These are phyloP conservation scores for Oegoconia quadripuncta DNA, from an alignment of 2,888 invertebrate genomes.

Conservation along the genomic window DNA sequence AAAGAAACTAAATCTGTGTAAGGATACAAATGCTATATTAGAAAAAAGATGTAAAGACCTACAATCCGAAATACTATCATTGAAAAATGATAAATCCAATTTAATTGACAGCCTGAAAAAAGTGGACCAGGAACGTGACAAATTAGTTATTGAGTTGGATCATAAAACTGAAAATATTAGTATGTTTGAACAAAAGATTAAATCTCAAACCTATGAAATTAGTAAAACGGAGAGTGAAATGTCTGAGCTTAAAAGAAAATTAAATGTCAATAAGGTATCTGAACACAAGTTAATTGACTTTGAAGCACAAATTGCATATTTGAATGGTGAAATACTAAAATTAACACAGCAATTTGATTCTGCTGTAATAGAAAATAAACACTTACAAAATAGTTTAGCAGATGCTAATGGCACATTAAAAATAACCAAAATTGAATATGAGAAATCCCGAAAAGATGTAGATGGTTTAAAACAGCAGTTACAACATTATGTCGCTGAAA, in stretches of 20 bases:
- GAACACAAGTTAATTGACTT: conserved; percentile 71
- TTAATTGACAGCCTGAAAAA: conserved; percentile 81
- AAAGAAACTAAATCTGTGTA: conserved; percentile 80
- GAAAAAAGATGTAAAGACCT: conserved; percentile 80
- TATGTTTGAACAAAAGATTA: conserved; percentile 82
- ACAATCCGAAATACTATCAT: conserved; percentile 78
- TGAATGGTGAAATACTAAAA: conserved; percentile 80
- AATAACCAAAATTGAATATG: conserved; percentile 82
- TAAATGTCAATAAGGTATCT: conserved; percentile 57
- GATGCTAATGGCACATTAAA: conserved; percentile 81
- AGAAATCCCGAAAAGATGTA: conserved; percentile 84
- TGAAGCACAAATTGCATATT: conserved; percentile 74
- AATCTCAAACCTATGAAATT: conserved; percentile 77
- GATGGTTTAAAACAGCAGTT: conserved; percentile 86
- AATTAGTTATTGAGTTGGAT: conserved; percentile 82
- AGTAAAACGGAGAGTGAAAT: conserved; percentile 75
- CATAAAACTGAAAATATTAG: conserved; percentile 85
- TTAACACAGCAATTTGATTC: conserved; percentile 78
- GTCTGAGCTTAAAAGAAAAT: conserved; percentile 77
- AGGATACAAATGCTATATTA: conserved; percentile 76
- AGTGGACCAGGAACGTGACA: conserved; percentile 86
- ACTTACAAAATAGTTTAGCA: conserved; percentile 85
- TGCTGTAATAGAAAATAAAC: conserved; percentile 83
- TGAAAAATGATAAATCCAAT: conserved; percentile 82
- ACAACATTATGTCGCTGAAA: conserved; percentile 90